These are phyloP conservation scores for Drosophila nikananu DNA, from an alignment of 1,140 invertebrate species.

Conservation along the genomic window DNA sequence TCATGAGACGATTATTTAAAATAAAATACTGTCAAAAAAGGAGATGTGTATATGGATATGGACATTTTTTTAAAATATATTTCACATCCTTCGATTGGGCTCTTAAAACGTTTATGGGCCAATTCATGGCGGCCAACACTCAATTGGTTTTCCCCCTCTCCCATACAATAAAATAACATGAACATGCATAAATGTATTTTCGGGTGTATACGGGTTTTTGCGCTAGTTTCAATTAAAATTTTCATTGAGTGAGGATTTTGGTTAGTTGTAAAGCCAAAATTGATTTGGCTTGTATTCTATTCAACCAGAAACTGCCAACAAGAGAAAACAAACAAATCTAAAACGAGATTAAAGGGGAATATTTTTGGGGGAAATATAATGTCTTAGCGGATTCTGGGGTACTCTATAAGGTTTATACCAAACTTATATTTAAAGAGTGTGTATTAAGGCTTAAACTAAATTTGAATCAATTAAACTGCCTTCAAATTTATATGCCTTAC, in stretches of 20 bases:
- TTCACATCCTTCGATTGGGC: slow-evolving; percentile 28
- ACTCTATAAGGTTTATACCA: neutral
- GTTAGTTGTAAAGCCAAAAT: slow-evolving; percentile 51
- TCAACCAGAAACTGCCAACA: slow-evolving; percentile 16
- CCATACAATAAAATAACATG: neutral
- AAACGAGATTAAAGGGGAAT: slow-evolving; percentile 4
- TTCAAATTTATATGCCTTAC: neutral
- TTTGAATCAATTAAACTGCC: too few species aligned
- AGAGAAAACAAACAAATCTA: neutral
- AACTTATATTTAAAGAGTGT: too few species aligned
- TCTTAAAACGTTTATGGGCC: slow-evolving; percentile 48
- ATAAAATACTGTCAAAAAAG: slow-evolving; percentile 14
- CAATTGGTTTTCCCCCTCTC: slow-evolving; percentile 44
- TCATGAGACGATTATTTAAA: slow-evolving; percentile 32
- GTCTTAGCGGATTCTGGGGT: neutral
- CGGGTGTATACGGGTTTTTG: too few species aligned
- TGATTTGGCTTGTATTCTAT: slow-evolving; percentile 36
- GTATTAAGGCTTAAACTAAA: neutral
- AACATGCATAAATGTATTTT: slow-evolving; percentile 23
- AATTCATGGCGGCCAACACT: slow-evolving; percentile 46
- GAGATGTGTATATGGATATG: neutral
- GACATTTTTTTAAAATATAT: slow-evolving; percentile 27
- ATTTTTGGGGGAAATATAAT: neutral
- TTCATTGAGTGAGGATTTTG: slow-evolving; percentile 43
- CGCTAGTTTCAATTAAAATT: slow-evolving; percentile 46